Conservation (phyloP, 2,797 vertebrate genomes). For the Oreortyx pictus region DNA sequence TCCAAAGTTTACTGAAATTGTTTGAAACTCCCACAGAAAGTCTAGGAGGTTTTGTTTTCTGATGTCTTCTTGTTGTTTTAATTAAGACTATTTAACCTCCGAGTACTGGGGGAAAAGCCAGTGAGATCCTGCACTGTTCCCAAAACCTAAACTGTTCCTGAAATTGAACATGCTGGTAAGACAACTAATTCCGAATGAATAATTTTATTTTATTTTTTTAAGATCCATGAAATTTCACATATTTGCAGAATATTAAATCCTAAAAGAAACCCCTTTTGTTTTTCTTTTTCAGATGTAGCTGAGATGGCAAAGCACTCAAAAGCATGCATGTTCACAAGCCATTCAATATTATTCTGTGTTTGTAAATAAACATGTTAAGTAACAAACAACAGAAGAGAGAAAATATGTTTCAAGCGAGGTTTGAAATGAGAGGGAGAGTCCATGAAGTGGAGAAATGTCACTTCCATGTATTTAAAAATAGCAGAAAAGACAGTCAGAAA, state of each 20-base stretch:
- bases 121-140: background rate
- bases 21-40: background rate
- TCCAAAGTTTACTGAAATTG: background rate
- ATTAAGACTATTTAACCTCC: background rate
- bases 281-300: background rate
- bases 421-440: background rate
- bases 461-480: background rate
- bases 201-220: background rate
- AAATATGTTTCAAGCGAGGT: conserved; percentile 5
- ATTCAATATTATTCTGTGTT: background rate
- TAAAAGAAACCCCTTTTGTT: background rate
- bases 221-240: background rate
- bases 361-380: background rate
- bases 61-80: background rate
- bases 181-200: background rate
- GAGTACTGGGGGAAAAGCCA: background rate
- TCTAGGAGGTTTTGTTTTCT: background rate
- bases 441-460: background rate
- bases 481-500: background rate
- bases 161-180: background rate
- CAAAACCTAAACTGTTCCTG: background rate
- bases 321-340: background rate
- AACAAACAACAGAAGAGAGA: conserved; percentile 16
- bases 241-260: background rate
- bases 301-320: background rate